phyloP scores from a whole-genome alignment of 2,113 vertebrate species.

The Alexandromys fortis region DNA sequence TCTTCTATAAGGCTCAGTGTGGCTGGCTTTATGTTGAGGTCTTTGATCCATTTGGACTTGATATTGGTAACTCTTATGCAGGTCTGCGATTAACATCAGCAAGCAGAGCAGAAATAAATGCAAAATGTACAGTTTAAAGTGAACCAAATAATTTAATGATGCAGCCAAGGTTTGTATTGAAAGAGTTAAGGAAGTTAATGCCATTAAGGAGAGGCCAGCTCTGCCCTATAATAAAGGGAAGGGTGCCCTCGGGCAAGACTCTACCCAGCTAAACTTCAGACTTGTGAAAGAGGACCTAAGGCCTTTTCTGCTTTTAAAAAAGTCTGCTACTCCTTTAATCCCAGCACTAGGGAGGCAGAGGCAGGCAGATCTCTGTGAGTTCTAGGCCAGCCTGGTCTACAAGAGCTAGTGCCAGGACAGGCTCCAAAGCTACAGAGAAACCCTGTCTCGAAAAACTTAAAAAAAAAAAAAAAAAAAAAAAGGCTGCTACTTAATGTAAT shows the following conservation, averaged over 20 bases:
- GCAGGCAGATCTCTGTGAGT: too few species aligned
- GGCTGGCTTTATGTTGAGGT: too few species aligned
- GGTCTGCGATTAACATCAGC: neutral
- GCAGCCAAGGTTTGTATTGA: neutral
- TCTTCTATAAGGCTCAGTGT: too few species aligned
- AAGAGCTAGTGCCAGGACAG: too few species aligned
- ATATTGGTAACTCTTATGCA: neutral
- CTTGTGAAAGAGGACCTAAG: neutral
- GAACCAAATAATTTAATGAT: neutral
- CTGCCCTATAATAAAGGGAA: neutral
- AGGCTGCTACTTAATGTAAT: neutral
- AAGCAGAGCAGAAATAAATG: neutral
- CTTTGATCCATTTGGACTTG: neutral
- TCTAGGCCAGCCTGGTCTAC: too few species aligned
- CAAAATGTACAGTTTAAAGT: neutral
- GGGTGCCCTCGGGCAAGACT: neutral
- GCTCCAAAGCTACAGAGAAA: too few species aligned
- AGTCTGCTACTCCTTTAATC: neutral
- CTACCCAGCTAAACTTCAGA: neutral
- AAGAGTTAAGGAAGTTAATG: neutral
- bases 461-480: neutral
- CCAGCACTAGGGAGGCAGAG: too few species aligned
- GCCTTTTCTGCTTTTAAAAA: neutral
- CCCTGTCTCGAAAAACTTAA: too few species aligned
- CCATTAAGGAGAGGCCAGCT: neutral